Evolutionary conservation across 2,797 vertebrate genomes (phyloP).

Genomic region (Lophius americanus): DNA sequence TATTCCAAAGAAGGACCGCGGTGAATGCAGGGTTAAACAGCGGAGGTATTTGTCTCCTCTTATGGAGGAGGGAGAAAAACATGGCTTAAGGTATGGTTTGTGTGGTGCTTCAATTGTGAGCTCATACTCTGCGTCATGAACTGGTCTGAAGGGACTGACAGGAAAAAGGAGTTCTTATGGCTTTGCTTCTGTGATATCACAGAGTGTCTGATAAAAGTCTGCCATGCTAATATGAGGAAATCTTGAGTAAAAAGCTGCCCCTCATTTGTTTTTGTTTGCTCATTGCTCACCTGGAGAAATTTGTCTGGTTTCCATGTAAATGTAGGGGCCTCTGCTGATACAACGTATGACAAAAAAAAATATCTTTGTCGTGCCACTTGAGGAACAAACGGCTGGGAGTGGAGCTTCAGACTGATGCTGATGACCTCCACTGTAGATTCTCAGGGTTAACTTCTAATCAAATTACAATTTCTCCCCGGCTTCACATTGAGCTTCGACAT

Average conservation of each 20-base stretch:
- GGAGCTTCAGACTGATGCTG: conserved; percentile 16
- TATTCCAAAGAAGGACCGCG: conserved; percentile 36
- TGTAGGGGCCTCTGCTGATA: conserved; percentile 3
- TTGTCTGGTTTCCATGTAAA: not conserved
- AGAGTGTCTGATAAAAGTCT: not conserved
- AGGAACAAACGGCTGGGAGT: conserved; percentile 35
- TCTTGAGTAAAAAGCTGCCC: too few relatives aligned
- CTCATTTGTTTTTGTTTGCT: conserved; percentile 23
- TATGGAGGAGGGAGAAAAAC: conserved; percentile 10
- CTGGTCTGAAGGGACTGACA: conserved; percentile 31
- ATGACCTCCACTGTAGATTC: conserved; percentile 51
- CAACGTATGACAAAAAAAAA: not conserved
- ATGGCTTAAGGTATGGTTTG: conserved; percentile 41
- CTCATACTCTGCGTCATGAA: conserved; percentile 37
- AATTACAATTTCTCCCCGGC: conserved; percentile 54
- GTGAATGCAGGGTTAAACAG: conserved; percentile 45
- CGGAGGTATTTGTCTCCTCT: conserved; percentile 42
- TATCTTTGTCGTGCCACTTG: conserved; percentile 17
- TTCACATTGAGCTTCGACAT: conserved; percentile 36
- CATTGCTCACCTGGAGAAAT: conserved; percentile 4
- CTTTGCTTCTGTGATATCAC: conserved; percentile 25
- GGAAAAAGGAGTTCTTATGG: conserved; percentile 39
- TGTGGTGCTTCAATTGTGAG: conserved; percentile 26
- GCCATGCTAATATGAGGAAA: too few relatives aligned
- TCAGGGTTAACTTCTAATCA: conserved; percentile 52